Percentiles rank a stretch among this genome's conserved stretches.
Evolutionary conservation across 2,113 vertebrate species (phyloP).

Genomic region (Sinosuthora webbiana): DNA sequence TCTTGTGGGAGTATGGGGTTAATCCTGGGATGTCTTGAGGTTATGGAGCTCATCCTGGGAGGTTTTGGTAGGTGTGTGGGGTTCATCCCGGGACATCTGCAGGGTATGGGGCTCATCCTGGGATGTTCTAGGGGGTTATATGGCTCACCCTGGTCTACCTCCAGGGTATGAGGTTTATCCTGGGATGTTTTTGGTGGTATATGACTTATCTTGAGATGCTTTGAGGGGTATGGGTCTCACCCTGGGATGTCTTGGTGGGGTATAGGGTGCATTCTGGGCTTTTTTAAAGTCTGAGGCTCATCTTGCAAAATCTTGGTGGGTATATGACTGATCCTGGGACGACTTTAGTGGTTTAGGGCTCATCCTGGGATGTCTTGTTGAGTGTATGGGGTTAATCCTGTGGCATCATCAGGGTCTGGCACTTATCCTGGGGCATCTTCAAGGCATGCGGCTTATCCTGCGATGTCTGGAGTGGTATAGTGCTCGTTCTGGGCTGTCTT

Average conservation of each 20-base stretch:
- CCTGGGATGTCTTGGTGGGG: background rate
- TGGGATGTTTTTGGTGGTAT: background rate
- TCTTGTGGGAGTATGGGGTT: background rate
- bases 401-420: fast-evolving
- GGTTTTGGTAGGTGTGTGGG: background rate
- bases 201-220: background rate
- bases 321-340: background rate
- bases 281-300: background rate
- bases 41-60: background rate
- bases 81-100: background rate
- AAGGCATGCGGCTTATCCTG: background rate
- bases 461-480: background rate
- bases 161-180: background rate
- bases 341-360: background rate
- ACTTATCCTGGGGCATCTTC: background rate
- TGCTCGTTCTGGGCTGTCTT: background rate
- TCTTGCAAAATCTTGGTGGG: background rate
- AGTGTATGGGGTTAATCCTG: background rate
- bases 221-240: background rate
- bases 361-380: background rate
- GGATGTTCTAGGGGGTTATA: background rate
- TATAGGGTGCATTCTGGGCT: background rate
- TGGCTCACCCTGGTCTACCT: background rate
- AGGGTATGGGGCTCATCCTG: background rate
- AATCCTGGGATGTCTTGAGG: background rate